Evolutionary conservation across 2,888 invertebrate genomes (phyloP).

Genomic region (Athripsodes cinereus): DNA sequence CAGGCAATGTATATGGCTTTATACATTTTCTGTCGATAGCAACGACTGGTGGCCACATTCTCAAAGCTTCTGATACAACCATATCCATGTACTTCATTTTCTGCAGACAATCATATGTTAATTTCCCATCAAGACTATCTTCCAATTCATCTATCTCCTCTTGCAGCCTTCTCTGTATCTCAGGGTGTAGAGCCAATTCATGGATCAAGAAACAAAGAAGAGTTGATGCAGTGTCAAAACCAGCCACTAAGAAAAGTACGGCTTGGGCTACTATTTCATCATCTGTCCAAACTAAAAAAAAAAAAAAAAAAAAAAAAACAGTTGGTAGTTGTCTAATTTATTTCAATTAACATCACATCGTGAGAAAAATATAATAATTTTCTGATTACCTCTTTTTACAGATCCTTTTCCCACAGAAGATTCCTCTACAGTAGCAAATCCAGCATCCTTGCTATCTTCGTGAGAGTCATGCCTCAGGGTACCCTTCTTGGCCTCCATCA

Average conservation of each 20-base stretch:
- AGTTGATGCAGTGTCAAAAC: slow-evolving; percentile 36
- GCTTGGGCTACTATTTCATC: slow-evolving; percentile 35
- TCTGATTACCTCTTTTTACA: slow-evolving; percentile 1
- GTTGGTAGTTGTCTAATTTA: no score
- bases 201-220: slow-evolving; percentile 33
- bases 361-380: slow-evolving; percentile 24
- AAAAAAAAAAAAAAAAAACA: no score
- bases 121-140: neutral
- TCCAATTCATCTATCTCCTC: slow-evolving; percentile 13
- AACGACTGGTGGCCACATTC: slow-evolving; percentile 43
- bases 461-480: slow-evolving; percentile 30
- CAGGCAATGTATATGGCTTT: slow-evolving; percentile 40
- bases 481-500: slow-evolving; percentile 46
- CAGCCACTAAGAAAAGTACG: slow-evolving; percentile 36
- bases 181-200: slow-evolving; percentile 35
- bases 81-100: slow-evolving; percentile 35
- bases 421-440: slow-evolving; percentile 42
- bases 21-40: slow-evolving; percentile 44
- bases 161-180: slow-evolving; percentile 34
- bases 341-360: no score
- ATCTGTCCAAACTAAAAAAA: slow-evolving; percentile 34
- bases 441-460: slow-evolving; percentile 34
- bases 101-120: slow-evolving; percentile 27
- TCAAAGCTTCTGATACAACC: slow-evolving; percentile 44
- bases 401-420: slow-evolving; percentile 35